These are phyloP conservation scores for Ephydatia muelleri DNA, from an alignment of 37 sponge, comb jelly and placozoan genomes.

Conservation along the genomic window DNA sequence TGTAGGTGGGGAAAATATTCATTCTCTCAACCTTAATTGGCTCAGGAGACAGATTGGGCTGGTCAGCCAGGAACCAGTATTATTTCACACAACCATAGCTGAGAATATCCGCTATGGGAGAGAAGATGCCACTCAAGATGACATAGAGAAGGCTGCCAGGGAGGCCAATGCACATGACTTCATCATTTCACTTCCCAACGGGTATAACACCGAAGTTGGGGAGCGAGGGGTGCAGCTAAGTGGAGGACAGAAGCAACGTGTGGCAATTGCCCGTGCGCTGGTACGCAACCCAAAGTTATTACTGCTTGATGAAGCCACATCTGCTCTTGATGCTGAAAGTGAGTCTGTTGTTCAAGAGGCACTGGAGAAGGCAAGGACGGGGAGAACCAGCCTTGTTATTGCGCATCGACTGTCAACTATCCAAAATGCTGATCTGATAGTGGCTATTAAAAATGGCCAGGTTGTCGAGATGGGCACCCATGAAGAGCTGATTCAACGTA, in stretches of 20 bases:
- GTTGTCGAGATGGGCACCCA: conserved; percentile 85
- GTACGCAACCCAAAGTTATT: conserved; percentile 82
- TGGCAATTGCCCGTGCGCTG: conserved; percentile 92
- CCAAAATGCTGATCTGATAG: conserved; percentile 74
- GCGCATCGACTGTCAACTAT: conserved; percentile 94
- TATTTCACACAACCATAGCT: conserved; percentile 91
- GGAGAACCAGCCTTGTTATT: conserved; percentile 87
- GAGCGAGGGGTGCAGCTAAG: conserved; percentile 81
- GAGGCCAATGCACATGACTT: conserved; percentile 89
- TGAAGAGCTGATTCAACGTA: conserved; percentile 62
- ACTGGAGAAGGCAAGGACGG: conserved; percentile 82
- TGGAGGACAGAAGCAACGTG: conserved; percentile 95
- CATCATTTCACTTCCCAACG: conserved; percentile 71
- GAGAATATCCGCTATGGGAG: conserved; percentile 88
- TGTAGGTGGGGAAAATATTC: conserved; percentile 65
- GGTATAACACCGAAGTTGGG: conserved; percentile 83
- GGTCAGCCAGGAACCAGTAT: conserved; percentile 85
- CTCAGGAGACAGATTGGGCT: conserved; percentile 79
- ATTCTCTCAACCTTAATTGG: conserved; percentile 75
- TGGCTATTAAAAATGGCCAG: conserved; percentile 53
- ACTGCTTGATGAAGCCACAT: conserved; percentile 93
- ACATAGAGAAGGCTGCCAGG: conserved; percentile 78
- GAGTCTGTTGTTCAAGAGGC: conserved; percentile 87
- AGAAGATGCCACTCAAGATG: conserved; percentile 69
- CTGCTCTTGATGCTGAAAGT: conserved; percentile 91